Evolutionary conservation across 2,888 invertebrate genomes (phyloP), one percentile per base, ranked within the genome.

Genomic region (Macroteleia sp.): DNA sequence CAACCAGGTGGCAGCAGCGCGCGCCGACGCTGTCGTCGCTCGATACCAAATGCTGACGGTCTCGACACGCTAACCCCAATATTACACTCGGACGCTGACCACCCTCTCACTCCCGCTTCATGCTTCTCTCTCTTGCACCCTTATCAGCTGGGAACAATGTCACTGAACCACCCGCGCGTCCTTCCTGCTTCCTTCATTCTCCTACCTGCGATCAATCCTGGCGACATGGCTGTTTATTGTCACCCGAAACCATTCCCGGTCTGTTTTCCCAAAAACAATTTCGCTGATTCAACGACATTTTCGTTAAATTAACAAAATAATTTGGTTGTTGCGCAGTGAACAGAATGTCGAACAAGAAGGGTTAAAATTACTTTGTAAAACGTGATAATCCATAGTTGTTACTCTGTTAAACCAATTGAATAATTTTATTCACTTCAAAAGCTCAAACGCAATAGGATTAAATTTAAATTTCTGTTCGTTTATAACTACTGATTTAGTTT

Each of bases 31-130:
- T 42, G 50, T 34, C 10, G 25, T 50, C 78, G 78, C 30, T 78
- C 78, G 74, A 78, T 78, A 78, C 62, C 30, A 36, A 46, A 59
- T 44, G 36, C 70, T 54, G 70, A 57, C 50, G 59, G 69, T 64
- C 69, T 74, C 84, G 88, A 86, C 87, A 89, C 86, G 87, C 87
- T 89, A 88, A 89, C 89, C 88, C 76, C 88, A 81, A 85, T 88
- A 74, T 82, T 67, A 70, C 66, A 42, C 46, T 69, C 42, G 74
- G 74, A 74, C 78, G 70, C 78, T 79, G 75, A 75, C 78, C 74
- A 74, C 73, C 74, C 75, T 73, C 70, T 56, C 57, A 32, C 61
- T 56, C 64, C 42, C 34, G 14, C 3, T 19, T 34, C 6, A 34
- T 32, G 42, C 46, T 39, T 64, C 74, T 73, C 71, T 36, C 59